Percentiles rank a stretch among this genome's conserved stretches.
These are phyloP conservation scores for Colaptes auratus DNA, from an alignment of 2,113 vertebrate species.

Conservation along the genomic window DNA sequence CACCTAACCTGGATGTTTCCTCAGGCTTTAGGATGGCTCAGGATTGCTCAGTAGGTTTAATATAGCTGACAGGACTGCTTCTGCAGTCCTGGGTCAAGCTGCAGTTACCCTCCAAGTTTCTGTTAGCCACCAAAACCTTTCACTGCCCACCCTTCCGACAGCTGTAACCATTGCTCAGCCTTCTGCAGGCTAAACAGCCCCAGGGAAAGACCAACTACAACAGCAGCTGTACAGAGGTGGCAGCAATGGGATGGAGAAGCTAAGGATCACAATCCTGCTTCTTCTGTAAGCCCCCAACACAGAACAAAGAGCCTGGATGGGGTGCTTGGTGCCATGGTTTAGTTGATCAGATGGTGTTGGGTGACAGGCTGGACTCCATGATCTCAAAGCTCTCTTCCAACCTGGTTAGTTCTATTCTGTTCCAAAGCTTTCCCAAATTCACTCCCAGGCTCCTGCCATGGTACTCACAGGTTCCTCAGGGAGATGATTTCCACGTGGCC, in stretches of 20 bases:
- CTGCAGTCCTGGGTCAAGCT: background rate
- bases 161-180: too few species aligned
- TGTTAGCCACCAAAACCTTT: background rate
- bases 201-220: too few species aligned
- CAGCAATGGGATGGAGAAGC: background rate
- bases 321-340: too few species aligned
- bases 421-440: background rate
- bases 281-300: background rate
- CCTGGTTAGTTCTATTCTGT: too few species aligned
- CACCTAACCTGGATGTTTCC: conserved; percentile 71
- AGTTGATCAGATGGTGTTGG: too few species aligned
- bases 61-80: conserved; percentile 48
- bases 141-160: too few species aligned
- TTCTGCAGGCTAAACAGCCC: too few species aligned
- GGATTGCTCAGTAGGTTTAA: conserved; percentile 61
- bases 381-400: too few species aligned
- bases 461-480: fast-evolving
- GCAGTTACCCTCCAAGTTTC: background rate
- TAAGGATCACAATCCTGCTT: background rate
- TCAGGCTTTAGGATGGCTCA: conserved; percentile 60
- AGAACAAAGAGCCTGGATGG: too few species aligned
- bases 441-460: too few species aligned
- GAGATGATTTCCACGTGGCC: background rate
- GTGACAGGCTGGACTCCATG: too few species aligned
- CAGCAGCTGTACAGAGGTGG: background rate